Evolutionary conservation across 2,797 vertebrate species (phyloP).

Genomic region (Dendrocincla fuliginosa): DNA sequence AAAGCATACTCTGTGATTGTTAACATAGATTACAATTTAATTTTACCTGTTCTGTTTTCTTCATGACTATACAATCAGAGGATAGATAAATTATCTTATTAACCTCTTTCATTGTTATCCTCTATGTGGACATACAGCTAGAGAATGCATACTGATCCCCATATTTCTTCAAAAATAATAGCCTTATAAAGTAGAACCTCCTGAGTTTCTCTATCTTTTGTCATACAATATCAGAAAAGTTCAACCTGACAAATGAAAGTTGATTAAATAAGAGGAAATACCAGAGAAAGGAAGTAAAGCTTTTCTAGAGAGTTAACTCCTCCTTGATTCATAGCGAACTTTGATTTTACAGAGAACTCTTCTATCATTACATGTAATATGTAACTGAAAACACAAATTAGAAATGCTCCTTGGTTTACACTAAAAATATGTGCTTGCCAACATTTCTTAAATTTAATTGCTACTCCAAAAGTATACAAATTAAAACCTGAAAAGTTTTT

Average conservation of each 20-base stretch:
- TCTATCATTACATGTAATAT: not conserved
- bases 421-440: not conserved
- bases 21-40: not conserved
- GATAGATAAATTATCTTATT: not conserved
- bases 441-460: not conserved
- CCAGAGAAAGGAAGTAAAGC: not conserved
- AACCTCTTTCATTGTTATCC: not conserved
- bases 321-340: not conserved
- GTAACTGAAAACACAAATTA: not conserved
- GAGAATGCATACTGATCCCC: not conserved
- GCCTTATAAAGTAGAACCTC: not conserved
- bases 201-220: not conserved
- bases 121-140: not conserved
- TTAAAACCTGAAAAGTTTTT: not conserved
- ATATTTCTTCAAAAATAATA: not conserved
- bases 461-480: not conserved
- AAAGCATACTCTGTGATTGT: not conserved
- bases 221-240: not conserved
- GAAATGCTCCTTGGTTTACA: not conserved
- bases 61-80: not conserved
- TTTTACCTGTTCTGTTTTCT: not conserved
- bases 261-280: not conserved
- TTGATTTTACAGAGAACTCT: not conserved
- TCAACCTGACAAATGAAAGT: not conserved
- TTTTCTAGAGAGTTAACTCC: not conserved